Conservation (phyloP, 2,797 vertebrate genomes). For the Trichosurus vulpecula region DNA sequence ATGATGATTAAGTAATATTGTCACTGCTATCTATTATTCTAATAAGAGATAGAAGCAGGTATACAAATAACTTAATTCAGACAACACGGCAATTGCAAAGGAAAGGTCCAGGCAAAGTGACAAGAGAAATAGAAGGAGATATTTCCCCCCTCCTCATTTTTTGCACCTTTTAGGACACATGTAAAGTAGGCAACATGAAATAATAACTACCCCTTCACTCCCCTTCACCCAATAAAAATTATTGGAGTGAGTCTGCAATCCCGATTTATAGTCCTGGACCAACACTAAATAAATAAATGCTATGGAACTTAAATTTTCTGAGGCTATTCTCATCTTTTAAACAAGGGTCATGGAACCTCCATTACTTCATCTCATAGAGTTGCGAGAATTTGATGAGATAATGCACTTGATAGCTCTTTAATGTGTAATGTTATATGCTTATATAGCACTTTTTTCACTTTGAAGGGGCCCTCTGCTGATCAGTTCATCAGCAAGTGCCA, state of each 20-base stretch:
- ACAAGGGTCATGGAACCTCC: neutral
- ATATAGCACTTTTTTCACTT: neutral
- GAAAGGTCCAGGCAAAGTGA: neutral
- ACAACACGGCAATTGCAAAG: neutral
- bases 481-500: neutral
- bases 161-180: neutral
- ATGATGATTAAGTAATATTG: neutral
- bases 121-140: neutral
- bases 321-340: neutral
- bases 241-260: neutral
- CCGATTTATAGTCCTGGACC: neutral
- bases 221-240: neutral
- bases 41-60: neutral
- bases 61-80: neutral
- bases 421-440: neutral
- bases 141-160: neutral
- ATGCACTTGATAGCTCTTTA: neutral
- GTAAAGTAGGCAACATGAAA: neutral
- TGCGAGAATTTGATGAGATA: neutral
- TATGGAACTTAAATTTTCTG: neutral
- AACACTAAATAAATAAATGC: neutral
- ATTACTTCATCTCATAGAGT: neutral
- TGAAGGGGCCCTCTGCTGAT: neutral
- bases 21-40: neutral
- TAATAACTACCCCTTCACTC: neutral